Conservation (phyloP, 2,888 invertebrate genomes). For the Lissonota sp. region DNA sequence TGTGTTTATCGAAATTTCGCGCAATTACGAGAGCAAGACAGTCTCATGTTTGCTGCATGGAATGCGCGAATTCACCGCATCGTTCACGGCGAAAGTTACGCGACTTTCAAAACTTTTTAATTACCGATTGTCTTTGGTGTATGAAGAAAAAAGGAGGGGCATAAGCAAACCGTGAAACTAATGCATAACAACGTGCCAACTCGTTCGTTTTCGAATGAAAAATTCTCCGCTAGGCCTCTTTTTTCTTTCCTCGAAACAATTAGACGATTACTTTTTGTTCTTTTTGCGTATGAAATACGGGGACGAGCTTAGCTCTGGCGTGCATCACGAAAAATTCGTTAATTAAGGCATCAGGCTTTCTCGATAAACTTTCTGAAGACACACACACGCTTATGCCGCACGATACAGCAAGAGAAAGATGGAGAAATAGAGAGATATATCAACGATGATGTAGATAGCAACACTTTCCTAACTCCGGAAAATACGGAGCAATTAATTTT, state of each 20-base stretch:
- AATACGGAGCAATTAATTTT: conserved; percentile 44
- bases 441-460: conserved; percentile 29
- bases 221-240: neutral
- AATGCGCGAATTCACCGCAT: conserved; percentile 16
- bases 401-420: neutral
- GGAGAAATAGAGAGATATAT: conserved; percentile 21
- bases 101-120: conserved; percentile 55
- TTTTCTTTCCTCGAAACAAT: conserved; percentile 45
- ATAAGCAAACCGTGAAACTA: conserved; percentile 32
- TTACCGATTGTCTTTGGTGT: conserved; percentile 47
- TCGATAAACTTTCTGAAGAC: conserved; percentile 56
- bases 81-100: conserved; percentile 51
- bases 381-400: conserved; percentile 5
- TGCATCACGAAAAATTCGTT: conserved; percentile 46
- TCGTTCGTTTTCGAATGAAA: conserved; percentile 34
- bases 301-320: conserved; percentile 27
- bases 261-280: conserved; percentile 28
- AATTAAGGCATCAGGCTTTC: conserved; percentile 58
- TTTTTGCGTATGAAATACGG: neutral
- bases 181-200: conserved; percentile 6
- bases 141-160: conserved; percentile 37
- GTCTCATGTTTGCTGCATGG: conserved; percentile 22
- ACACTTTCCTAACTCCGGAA: conserved; percentile 38
- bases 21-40: neutral
- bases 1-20: conserved; percentile 43